A percentile compares a stretch with the other conserved stretches of the same genome.
Evolutionary conservation across 2,797 vertebrate genomes (phyloP).

Genomic region (Sebastes minor): DNA sequence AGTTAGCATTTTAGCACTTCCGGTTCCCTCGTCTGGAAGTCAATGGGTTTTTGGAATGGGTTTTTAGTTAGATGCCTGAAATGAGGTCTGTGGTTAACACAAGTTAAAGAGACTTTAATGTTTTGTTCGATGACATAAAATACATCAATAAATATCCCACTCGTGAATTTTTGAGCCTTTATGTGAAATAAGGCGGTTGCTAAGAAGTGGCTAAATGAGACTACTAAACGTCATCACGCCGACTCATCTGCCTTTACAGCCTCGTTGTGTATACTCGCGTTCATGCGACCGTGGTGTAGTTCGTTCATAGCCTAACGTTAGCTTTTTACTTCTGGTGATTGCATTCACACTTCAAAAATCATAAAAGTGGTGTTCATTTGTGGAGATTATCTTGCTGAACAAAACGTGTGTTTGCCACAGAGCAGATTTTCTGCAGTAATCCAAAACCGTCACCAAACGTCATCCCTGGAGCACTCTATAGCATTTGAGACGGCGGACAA

Average conservation of each 20-base stretch:
- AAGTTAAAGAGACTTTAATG: neutral
- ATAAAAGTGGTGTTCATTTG: no score
- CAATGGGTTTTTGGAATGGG: neutral
- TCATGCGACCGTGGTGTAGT: no score
- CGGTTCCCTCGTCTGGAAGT: neutral
- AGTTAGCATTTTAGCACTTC: no score
- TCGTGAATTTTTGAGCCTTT: neutral
- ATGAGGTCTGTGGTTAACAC: neutral
- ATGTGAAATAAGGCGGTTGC: neutral
- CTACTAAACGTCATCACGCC: no score
- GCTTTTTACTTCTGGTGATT: no score
- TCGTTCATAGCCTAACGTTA: no score
- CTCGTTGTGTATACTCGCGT: fast-evolving
- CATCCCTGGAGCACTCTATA: no score
- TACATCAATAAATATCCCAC: neutral
- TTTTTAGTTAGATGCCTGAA: neutral
- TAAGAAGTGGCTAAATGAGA: no score
- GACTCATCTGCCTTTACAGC: fast-evolving
- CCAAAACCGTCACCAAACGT: no score
- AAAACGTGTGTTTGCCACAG: no score
- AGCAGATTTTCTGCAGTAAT: fast-evolving
- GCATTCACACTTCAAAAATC: no score
- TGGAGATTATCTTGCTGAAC: no score
- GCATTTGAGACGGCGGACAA: neutral
- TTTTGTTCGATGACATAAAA: neutral